Evolutionary conservation across 2,113 vertebrate genomes (phyloP), one percentile per base, ranked within the genome.

Genomic region (Pongo abelii): DNA sequence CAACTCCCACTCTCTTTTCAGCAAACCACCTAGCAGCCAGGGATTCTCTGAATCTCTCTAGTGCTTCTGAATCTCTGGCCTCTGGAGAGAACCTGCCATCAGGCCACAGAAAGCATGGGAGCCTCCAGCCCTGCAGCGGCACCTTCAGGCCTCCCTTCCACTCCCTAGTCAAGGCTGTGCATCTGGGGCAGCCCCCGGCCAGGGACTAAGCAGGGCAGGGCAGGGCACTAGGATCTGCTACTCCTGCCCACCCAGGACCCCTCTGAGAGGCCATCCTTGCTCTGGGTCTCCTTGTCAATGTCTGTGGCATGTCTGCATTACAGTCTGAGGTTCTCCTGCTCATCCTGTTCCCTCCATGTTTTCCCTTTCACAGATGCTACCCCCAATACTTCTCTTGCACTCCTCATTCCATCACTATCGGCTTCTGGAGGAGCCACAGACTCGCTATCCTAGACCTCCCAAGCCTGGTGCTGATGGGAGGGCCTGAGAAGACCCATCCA

Each of bases 361-460:
- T 52, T 5, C 38, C 30, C n/a, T 32, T 46, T 38, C 32, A 35
- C 43, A 64, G 50, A 14, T 2, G 0, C 69, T 2, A 8, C 10
- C 23, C 20, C 2, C 27, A 40, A 1, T 5, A n/a, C 5, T 3
- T 4, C 6, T 17, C 16, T 43, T 10, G 40, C 14, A 5, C 5
- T 6, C 27, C 40, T 38, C 17, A 8, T 12, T 72, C 11, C 7
- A 4, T 20, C n/a, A 17, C 14, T 67, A 1, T 74, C 2, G 1
- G 52, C 7, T 46, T 32, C 72, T 32, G 9, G 32, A 32, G 8
- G 20, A 59, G 10, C 52, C 69, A 57, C 38, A n/a, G 30, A 52
- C 50, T 27, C 46, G 40, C 25, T 8, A 6, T 23, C 57, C 10
- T 75, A 5, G 13, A 12, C n/a, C 22, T 50, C 20, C 2, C 27